phyloP scores from a whole-genome alignment of 37 sponge, comb jelly and placozoan genomes.

The Chondrilla cf. caribensis region DNA sequence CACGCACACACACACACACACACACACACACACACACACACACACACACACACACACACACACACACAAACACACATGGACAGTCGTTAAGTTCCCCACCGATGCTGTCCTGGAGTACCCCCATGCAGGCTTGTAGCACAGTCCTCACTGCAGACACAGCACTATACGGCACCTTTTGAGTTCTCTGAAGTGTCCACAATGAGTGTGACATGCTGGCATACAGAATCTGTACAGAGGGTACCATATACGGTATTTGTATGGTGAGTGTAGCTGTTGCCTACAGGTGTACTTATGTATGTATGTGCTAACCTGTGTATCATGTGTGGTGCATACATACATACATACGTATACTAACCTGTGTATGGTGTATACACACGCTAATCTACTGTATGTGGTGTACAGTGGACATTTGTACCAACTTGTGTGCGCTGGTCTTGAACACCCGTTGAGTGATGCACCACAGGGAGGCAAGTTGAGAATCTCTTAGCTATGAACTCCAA shows the following conservation, averaged over 20 bases:
- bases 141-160: conserved; percentile 1
- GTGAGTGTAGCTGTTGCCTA: too few species aligned
- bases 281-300: too few species aligned
- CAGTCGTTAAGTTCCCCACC: not conserved
- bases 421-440: not conserved
- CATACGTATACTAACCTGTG: too few species aligned
- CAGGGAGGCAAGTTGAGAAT: not conserved
- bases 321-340: too few species aligned
- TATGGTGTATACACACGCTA: too few species aligned
- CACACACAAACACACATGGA: not conserved
- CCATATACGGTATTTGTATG: too few species aligned
- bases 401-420: not conserved
- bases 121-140: not conserved
- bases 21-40: too few species aligned
- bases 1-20: too few species aligned
- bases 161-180: not conserved
- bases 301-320: too few species aligned
- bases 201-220: not conserved
- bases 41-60: too few species aligned
- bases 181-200: conserved; percentile 1
- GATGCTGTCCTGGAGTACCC: not conserved
- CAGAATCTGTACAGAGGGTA: not conserved
- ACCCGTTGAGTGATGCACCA: not conserved
- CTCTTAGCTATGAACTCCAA: not conserved
- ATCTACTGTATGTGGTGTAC: too few species aligned